phyloP scores from a whole-genome alignment of 2,888 invertebrate species.

The Standfussiana lucernea region DNA sequence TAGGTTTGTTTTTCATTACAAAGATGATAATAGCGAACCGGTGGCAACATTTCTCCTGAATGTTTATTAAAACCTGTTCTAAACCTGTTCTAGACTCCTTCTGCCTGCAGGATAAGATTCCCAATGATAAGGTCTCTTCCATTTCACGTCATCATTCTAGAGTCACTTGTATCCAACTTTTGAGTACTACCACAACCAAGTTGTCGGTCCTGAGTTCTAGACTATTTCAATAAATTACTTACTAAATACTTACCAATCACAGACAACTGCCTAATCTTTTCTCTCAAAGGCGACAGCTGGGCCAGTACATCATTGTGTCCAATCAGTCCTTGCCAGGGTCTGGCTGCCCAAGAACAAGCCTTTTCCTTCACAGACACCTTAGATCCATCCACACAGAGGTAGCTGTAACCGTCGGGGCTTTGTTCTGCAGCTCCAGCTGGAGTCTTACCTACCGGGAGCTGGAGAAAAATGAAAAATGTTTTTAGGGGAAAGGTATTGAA shows the following conservation, averaged over 20 bases:
- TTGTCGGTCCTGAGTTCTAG: not conserved
- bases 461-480: constrained; percentile 31
- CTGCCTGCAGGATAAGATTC: not conserved
- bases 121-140: not conserved
- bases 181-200: not conserved
- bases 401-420: constrained; percentile 93
- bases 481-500: too few species aligned
- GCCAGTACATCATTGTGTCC: constrained; percentile 92
- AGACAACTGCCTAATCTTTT: constrained; percentile 90
- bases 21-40: not conserved
- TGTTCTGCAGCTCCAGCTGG: constrained; percentile 91
- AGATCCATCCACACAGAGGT: constrained; percentile 95
- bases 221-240: not conserved
- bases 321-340: constrained; percentile 96
- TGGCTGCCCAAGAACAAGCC: constrained; percentile 95
- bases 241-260: constrained; percentile 79
- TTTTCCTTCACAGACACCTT: constrained; percentile 92
- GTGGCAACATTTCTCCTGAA: not conserved
- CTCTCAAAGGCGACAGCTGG: constrained; percentile 87
- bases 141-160: not conserved
- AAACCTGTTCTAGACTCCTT: not conserved
- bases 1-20: constrained; percentile 13
- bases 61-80: constrained; percentile 2
- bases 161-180: not conserved
- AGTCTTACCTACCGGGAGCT: constrained; percentile 92